A percentile compares a stretch with the other conserved stretches of the same genome.
phyloP scores from a whole-genome alignment of 2,797 vertebrate genomes.

The Coccyzus lansbergi region DNA sequence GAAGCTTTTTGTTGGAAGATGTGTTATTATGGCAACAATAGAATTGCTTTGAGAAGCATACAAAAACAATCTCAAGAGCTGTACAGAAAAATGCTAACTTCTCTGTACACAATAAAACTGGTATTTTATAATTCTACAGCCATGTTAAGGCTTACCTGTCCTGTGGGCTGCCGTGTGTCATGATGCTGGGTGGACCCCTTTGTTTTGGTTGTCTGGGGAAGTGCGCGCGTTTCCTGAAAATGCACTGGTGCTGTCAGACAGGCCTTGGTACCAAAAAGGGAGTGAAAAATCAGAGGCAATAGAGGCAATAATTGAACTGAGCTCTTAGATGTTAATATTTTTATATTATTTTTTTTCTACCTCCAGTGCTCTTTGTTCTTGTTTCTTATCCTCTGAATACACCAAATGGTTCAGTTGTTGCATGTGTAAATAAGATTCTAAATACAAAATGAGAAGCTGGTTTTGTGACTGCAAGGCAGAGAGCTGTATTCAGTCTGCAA shows the following conservation, averaged over 20 bases:
- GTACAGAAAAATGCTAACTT: slow-evolving; percentile 2
- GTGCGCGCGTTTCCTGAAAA: neutral
- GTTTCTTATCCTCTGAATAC: neutral
- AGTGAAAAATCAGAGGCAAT: neutral
- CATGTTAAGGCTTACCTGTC: neutral
- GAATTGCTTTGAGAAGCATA: slow-evolving; percentile 46
- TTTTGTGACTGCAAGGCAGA: neutral
- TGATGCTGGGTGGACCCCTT: neutral
- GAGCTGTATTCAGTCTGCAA: neutral
- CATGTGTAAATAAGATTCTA: neutral
- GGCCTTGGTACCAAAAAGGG: neutral
- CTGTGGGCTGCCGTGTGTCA: neutral
- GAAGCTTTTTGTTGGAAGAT: neutral
- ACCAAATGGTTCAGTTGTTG: neutral
- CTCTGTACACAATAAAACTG: neutral
- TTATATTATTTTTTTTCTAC: neutral
- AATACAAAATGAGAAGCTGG: neutral
- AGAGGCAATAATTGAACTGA: neutral
- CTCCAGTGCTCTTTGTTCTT: neutral
- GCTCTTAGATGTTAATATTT: neutral
- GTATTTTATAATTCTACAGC: neutral
- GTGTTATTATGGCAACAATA: slow-evolving; percentile 35
- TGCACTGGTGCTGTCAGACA: neutral
- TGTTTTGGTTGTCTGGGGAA: neutral
- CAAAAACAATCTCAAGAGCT: slow-evolving; percentile 27